Evolutionary conservation across 2,113 vertebrate genomes (phyloP), one percentile per base, ranked within the genome.

Genomic region (Caranx ignobilis): DNA sequence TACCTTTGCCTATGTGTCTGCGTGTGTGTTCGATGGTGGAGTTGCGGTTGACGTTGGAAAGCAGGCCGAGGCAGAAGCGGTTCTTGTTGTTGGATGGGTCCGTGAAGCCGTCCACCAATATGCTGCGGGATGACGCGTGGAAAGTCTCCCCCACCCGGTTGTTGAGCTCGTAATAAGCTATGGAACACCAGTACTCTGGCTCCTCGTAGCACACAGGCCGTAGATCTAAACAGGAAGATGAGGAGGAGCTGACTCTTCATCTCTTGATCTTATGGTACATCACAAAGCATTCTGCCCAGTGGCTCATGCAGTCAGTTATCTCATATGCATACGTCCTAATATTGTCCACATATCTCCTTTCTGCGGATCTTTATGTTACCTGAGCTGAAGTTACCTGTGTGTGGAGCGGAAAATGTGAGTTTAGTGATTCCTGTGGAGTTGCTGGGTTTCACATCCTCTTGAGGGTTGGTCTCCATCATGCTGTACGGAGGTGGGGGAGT

Each of bases 141-240:
- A 99, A 99, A 0, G 97, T 99, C 92, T 99, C 98, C 1, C 98
- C 98, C 3, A 99, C 97, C 0, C 98, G 92, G 87, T 97, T 98
- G 94, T 99, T 99, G 72, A 99, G 96, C 92, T 99, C 98, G 41
- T 99, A 99, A 93, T 99, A 99, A 2, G 97, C 98, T 8, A 99
- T 95, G 0, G 98, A 99, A 81, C 98, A 99, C 98, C 98, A 99
- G 31, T 98, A 96, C 87, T 97, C 96, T 0, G 98, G 98, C 71
- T 99, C 98, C 84, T 99, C 98, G 0, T 99, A 99, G 81, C 98
- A 99, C 48, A 99, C 97, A 0, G 98, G 98, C n/a, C 96, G 96
- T 56, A 98, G 93, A 64, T 98, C 98, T 99, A 88, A 4, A 91
- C 32, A 65, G 15, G 16, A 57, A 66, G 4, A 62, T 12, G 19